phyloP scores from a whole-genome alignment of 2,888 invertebrate species.

The Hirtodrosophila cameraria region DNA sequence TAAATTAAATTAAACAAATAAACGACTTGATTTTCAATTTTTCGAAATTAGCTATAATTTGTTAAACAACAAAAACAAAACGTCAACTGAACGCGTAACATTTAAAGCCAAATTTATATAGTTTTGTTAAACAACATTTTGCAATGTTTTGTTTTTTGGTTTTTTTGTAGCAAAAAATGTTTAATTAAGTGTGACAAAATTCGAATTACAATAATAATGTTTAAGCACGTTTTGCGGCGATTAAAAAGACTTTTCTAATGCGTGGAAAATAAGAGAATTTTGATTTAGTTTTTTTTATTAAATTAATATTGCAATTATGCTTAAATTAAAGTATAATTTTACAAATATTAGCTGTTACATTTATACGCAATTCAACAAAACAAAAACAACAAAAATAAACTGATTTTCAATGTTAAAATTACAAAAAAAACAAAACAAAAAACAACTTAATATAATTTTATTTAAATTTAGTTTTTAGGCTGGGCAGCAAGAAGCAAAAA shows the following conservation, averaged over 20 bases:
- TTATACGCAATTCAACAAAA: conserved; percentile 67
- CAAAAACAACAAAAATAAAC: conserved; percentile 64
- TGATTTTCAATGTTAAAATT: conserved; percentile 77
- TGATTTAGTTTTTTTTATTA: conserved; percentile 67
- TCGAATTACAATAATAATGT: conserved; percentile 66
- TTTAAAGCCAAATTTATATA: conserved; percentile 60
- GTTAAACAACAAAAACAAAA: conserved; percentile 25
- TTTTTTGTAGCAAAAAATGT: too few relatives aligned
- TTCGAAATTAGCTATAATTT: conserved; percentile 62
- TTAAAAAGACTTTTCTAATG: conserved; percentile 73
- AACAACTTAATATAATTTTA: conserved; percentile 61
- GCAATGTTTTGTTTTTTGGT: conserved; percentile 45
- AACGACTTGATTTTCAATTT: conserved; percentile 38
- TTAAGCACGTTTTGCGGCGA: conserved; percentile 80
- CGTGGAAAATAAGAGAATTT: conserved; percentile 54
- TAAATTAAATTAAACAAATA: conserved; percentile 63
- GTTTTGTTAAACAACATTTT: conserved; percentile 47
- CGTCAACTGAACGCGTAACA: conserved; percentile 47
- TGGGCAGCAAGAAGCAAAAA: conserved; percentile 65
- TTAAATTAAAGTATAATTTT: conserved; percentile 73
- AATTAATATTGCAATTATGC: conserved; percentile 67
- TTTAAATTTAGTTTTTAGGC: conserved; percentile 64
- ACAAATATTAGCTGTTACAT: conserved; percentile 78
- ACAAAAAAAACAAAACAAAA: too few relatives aligned
- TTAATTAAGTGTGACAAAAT: conserved; percentile 58